Evolutionary conservation across 2,113 vertebrate genomes (phyloP).

Genomic region (Pelecanus crispus): DNA sequence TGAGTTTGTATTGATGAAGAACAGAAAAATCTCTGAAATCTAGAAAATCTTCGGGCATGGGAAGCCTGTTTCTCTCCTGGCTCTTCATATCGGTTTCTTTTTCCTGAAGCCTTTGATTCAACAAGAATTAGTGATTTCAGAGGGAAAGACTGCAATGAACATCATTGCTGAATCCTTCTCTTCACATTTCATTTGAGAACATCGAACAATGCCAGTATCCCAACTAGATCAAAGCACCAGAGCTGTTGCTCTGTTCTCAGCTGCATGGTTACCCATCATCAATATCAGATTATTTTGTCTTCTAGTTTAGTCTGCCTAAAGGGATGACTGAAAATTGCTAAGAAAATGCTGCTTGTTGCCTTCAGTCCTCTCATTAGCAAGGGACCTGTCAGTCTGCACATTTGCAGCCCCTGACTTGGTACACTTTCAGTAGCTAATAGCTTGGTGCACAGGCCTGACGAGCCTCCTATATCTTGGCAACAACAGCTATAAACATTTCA

Average conservation of each 20-base stretch:
- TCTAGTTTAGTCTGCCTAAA: not conserved
- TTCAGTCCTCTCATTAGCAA: not conserved
- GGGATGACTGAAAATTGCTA: not conserved
- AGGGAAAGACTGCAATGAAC: not conserved
- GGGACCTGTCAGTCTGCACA: not conserved
- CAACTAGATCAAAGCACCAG: not conserved
- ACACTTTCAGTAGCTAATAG: not conserved
- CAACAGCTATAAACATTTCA: not conserved
- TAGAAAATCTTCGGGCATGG: not conserved
- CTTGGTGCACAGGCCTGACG: not conserved
- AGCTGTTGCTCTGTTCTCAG: not conserved
- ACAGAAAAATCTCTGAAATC: not conserved
- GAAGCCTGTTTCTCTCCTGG: not conserved
- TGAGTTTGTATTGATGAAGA: not conserved
- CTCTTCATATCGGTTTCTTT: not conserved
- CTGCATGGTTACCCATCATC: not conserved
- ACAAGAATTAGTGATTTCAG: not conserved
- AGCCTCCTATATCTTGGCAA: slow-evolving; percentile 15
- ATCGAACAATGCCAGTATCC: not conserved
- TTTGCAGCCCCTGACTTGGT: not conserved
- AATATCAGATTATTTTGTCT: not conserved
- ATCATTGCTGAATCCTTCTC: not conserved
- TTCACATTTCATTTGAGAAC: not conserved
- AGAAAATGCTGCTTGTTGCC: not conserved
- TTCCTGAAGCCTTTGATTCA: not conserved